Evolutionary conservation across 1,140 invertebrate genomes (phyloP).

Genomic region (Heliconius hewitsoni): DNA sequence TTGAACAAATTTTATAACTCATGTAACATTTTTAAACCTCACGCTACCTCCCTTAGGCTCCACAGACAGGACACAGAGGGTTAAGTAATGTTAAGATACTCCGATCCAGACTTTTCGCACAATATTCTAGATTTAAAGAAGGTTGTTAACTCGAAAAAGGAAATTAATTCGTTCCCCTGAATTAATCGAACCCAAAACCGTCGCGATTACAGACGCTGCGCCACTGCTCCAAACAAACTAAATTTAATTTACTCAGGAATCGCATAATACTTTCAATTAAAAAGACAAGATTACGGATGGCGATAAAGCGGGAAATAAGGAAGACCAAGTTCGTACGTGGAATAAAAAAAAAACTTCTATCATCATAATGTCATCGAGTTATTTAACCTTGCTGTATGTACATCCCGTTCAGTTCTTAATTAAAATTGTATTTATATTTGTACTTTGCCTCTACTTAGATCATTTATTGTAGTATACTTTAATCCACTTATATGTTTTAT

Average conservation of each 20-base stretch:
- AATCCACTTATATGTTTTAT: conserved; percentile 14
- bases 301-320: neutral
- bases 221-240: no score
- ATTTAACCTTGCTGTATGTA: conserved; percentile 30
- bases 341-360: conserved; percentile 4
- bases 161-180: no score
- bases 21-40: no score
- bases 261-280: neutral
- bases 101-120: no score
- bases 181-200: no score
- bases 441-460: neutral
- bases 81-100: no score
- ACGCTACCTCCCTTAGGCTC: no score
- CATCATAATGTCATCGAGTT: conserved; percentile 16
- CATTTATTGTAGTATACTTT: conserved; percentile 21
- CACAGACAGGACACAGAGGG: no score
- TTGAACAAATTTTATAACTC: no score
- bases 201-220: no score
- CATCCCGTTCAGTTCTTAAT: conserved; percentile 25
- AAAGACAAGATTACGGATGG: neutral
- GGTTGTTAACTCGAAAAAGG: no score
- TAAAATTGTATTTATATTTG: conserved; percentile 16
- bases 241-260: neutral
- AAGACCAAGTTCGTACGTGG: neutral
- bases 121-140: no score